Conservation (phyloP, 2,888 invertebrate genomes). For the Eilema sororculum region DNA sequence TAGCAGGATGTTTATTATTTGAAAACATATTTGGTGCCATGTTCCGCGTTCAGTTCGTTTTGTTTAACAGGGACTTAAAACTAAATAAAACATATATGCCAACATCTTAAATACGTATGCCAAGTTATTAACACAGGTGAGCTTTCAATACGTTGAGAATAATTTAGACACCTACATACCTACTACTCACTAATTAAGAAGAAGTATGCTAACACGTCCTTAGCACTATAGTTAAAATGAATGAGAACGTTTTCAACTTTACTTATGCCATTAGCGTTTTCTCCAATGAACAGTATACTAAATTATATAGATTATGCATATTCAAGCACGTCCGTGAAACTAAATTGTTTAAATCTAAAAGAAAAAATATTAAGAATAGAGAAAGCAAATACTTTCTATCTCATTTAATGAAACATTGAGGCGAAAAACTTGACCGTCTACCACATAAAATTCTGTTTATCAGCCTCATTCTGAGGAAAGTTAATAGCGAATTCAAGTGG, state of each 20-base stretch:
- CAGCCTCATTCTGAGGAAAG: conserved; percentile 23
- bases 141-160: neutral
- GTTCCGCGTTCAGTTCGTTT: neutral
- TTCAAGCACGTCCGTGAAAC: conserved; percentile 2
- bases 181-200: neutral
- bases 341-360: conserved; percentile 2
- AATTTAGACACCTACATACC: neutral
- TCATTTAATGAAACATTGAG: conserved; percentile 30
- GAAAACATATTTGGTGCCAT: neutral
- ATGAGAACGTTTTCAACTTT: neutral
- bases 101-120: neutral
- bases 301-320: conserved; percentile 14
- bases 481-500: conserved; percentile 13
- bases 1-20: conserved; percentile 25
- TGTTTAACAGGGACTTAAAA: neutral
- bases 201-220: neutral
- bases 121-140: neutral
- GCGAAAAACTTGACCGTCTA: conserved; percentile 28
- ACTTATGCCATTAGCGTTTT: neutral
- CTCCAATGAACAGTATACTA: neutral
- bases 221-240: neutral
- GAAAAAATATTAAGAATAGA: conserved; percentile 26
- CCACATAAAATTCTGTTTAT: conserved; percentile 35
- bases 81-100: neutral
- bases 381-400: conserved; percentile 44